Conservation (phyloP, 2,888 invertebrate species). For the Sisyra nigra region DNA sequence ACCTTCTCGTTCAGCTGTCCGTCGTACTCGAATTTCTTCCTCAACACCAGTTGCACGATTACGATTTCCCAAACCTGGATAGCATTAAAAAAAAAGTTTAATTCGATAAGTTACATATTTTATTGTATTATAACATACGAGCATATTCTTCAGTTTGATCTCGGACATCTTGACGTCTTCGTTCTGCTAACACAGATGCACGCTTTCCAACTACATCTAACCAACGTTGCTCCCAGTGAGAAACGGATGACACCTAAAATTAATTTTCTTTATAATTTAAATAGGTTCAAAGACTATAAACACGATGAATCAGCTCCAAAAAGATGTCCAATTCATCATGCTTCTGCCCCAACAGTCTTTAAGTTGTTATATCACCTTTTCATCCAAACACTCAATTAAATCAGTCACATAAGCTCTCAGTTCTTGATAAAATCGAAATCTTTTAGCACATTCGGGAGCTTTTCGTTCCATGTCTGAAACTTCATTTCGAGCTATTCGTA, state of each 20-base stretch:
- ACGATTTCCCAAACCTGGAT: slow-evolving; percentile 1
- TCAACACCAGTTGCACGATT: slow-evolving; percentile 19
- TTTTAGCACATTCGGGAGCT: slow-evolving; percentile 54
- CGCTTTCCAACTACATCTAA: slow-evolving; percentile 53
- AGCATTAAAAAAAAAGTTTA: background rate
- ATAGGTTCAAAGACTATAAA: slow-evolving; percentile 8
- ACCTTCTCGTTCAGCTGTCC: slow-evolving; percentile 85
- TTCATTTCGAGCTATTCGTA: slow-evolving; percentile 25
- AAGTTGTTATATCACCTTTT: slow-evolving; percentile 52
- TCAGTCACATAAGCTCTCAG: slow-evolving; percentile 88
- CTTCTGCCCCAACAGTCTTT: slow-evolving; percentile 5
- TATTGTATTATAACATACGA: slow-evolving; percentile 18
- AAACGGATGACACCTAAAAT: slow-evolving; percentile 49
- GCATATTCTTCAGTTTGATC: slow-evolving; percentile 91
- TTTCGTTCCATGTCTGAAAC: slow-evolving; percentile 38
- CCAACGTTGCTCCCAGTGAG: slow-evolving; percentile 65
- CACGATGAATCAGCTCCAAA: too few relatives aligned
- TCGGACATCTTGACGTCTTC: slow-evolving; percentile 78
- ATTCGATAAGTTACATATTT: background rate
- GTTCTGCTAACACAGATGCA: slow-evolving; percentile 57
- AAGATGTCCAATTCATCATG: too few relatives aligned
- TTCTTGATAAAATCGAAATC: slow-evolving; percentile 90
- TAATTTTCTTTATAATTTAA: too few relatives aligned
- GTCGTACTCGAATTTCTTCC: slow-evolving; percentile 54
- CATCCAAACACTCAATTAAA: slow-evolving; percentile 93